These are phyloP conservation scores for Athetis lepigone DNA, from an alignment of 2,888 invertebrate species.

Conservation along the genomic window DNA sequence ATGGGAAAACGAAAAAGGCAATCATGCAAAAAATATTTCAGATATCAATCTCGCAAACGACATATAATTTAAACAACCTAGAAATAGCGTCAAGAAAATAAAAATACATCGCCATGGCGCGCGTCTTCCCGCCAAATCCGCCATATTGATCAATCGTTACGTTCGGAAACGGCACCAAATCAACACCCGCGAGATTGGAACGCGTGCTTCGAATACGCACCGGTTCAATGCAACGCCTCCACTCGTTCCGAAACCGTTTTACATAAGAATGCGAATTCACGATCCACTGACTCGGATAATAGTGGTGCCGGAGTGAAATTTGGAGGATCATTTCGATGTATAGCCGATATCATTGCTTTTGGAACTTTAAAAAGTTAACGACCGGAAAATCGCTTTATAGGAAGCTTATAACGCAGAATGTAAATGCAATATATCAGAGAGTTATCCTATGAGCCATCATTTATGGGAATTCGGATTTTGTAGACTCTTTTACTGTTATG, in stretches of 20 bases:
- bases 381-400: conserved; percentile 78
- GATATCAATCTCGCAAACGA: conserved; percentile 52
- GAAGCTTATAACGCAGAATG: conserved; percentile 50
- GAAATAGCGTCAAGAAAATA: conserved; percentile 55
- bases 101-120: conserved; percentile 51
- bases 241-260: conserved; percentile 76
- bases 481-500: conserved; percentile 32
- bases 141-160: conserved; percentile 79
- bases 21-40: conserved; percentile 42
- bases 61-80: conserved; percentile 50
- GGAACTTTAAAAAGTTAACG: conserved; percentile 73
- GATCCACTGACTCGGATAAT: conserved; percentile 86
- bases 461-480: conserved; percentile 40
- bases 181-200: conserved; percentile 82
- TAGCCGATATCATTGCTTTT: conserved; percentile 64
- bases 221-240: conserved; percentile 63
- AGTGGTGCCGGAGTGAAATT: conserved; percentile 79
- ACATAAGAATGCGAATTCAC: conserved; percentile 86
- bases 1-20: conserved; percentile 23
- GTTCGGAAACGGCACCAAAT: conserved; percentile 78
- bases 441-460: conserved; percentile 36
- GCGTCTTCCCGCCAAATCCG: conserved; percentile 66
- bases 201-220: conserved; percentile 85
- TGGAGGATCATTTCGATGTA: conserved; percentile 69
- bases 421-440: conserved; percentile 58